These are phyloP conservation scores for Corydoras sp. DNA, from an alignment of 2,113 vertebrate genomes.

Conservation along the genomic window DNA sequence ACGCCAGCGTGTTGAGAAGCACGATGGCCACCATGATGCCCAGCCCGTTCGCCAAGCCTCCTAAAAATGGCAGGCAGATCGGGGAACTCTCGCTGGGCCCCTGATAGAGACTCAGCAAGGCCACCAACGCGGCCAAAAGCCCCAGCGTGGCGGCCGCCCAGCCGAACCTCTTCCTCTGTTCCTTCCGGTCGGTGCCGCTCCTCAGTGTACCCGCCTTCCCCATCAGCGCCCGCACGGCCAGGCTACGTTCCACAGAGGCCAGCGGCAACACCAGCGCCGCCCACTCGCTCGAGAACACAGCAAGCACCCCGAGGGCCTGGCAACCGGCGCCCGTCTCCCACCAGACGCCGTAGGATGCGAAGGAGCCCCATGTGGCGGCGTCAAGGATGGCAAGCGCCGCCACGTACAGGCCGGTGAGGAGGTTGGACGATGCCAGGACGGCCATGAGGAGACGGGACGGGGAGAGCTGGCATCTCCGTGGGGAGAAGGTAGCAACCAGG, in stretches of 20 bases:
- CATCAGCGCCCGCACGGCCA: slow-evolving; percentile 74
- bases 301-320: slow-evolving; percentile 80
- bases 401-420: slow-evolving; percentile 86
- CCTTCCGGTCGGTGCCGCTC: slow-evolving; percentile 48
- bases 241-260: slow-evolving; percentile 85
- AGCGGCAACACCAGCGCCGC: slow-evolving; percentile 81
- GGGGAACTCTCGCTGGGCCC: slow-evolving; percentile 77
- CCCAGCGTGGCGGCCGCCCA: slow-evolving; percentile 71
- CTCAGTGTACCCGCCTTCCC: slow-evolving; percentile 68
- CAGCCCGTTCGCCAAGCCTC: slow-evolving; percentile 74
- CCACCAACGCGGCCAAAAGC: slow-evolving; percentile 70
- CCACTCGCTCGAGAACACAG: slow-evolving; percentile 89
- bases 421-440: slow-evolving; percentile 84
- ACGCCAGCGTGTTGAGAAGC: slow-evolving; percentile 85
- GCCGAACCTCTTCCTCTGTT: slow-evolving; percentile 65
- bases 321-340: slow-evolving; percentile 93
- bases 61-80: slow-evolving; percentile 90
- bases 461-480: slow-evolving; percentile 53
- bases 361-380: slow-evolving; percentile 86
- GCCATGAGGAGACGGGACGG: slow-evolving; percentile 81
- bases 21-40: slow-evolving; percentile 88
- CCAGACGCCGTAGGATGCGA: slow-evolving; percentile 88
- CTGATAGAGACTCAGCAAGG: slow-evolving; percentile 77
- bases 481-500: slow-evolving; percentile 73
- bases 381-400: slow-evolving; percentile 83